phyloP scores from a whole-genome alignment of 2,888 invertebrate species.

The Eupeodes latifasciatus region DNA sequence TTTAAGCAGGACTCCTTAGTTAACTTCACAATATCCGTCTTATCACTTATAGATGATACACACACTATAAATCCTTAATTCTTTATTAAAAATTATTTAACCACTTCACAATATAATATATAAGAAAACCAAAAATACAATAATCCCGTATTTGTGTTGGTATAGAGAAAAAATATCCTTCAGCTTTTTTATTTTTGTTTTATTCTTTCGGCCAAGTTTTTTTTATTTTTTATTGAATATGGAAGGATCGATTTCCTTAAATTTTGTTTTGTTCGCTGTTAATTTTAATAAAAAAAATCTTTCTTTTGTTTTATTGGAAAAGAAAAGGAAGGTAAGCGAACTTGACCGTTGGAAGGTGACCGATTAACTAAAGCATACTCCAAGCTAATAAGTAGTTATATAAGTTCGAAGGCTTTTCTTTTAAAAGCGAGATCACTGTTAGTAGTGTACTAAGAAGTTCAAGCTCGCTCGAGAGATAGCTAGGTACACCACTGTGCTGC shows the following conservation, averaged over 20 bases:
- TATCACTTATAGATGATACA: constrained; percentile 41
- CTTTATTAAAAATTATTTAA: constrained; percentile 5
- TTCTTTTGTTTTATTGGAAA: constrained; percentile 60
- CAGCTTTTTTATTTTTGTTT: constrained; percentile 41
- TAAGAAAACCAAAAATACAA: constrained; percentile 2
- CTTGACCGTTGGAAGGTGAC: constrained; percentile 84
- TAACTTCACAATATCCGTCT: constrained; percentile 46
- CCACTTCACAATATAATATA: not conserved
- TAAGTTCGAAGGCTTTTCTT: constrained; percentile 83
- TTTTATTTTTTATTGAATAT: not conserved
- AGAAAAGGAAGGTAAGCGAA: constrained; percentile 80
- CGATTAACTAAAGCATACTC: constrained; percentile 84
- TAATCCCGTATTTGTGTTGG: constrained; percentile 42
- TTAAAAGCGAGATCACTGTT: constrained; percentile 70
- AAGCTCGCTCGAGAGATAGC: constrained; percentile 5
- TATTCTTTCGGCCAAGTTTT: constrained; percentile 33
- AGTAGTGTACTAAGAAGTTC: constrained; percentile 39
- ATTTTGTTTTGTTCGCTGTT: constrained; percentile 28
- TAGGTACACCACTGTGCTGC: not conserved
- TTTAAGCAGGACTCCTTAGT: constrained; percentile 28
- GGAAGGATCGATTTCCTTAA: constrained; percentile 32
- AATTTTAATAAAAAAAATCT: constrained; percentile 19
- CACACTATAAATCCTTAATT: constrained; percentile 30
- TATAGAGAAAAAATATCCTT: constrained; percentile 41
- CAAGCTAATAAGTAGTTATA: constrained; percentile 83